A percentile compares a stretch with the other conserved stretches of the same genome.
Evolutionary conservation across 2,888 invertebrate species (phyloP).

Genomic region (Heliconius hortense): DNA sequence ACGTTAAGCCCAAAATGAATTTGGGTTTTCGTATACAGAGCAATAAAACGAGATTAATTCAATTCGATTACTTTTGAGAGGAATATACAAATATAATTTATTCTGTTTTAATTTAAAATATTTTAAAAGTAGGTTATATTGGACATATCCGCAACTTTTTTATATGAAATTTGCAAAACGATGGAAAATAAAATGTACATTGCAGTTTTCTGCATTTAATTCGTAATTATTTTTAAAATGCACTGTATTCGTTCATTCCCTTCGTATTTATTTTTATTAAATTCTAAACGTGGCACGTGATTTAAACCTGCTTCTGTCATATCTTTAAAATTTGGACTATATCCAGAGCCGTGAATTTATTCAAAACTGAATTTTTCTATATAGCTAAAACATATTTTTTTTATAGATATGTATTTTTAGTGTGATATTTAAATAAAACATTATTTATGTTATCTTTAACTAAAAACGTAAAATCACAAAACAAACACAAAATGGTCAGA

Average conservation of each 20-base stretch:
- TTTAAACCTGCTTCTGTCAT: not conserved
- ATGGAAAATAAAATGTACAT: not conserved
- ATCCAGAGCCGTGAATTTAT: not conserved
- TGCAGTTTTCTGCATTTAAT: not conserved
- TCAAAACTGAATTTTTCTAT: not conserved
- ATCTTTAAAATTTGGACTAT: not conserved
- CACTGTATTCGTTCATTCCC: too few species aligned
- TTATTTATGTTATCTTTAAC: constrained; percentile 1
- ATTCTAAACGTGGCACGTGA: not conserved
- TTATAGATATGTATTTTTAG: not conserved
- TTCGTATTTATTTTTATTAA: too few species aligned
- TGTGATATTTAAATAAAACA: not conserved
- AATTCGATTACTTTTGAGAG: constrained; percentile 11
- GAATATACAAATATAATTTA: constrained; percentile 11
- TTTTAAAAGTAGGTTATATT: not conserved
- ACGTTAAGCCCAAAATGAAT: constrained; percentile 44
- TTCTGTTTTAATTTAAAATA: constrained; percentile 6
- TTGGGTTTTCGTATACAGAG: constrained; percentile 37
- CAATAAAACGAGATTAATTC: constrained; percentile 28
- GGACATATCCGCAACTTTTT: not conserved
- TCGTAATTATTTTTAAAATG: not conserved
- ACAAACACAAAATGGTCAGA: not conserved
- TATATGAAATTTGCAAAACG: not conserved
- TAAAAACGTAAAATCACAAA: not conserved
- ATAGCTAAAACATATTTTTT: not conserved